Percentiles rank a stretch among this genome's conserved stretches.
Evolutionary conservation across 2,888 invertebrate species (phyloP).

Genomic region (Rhimphoctona megacephalus): DNA sequence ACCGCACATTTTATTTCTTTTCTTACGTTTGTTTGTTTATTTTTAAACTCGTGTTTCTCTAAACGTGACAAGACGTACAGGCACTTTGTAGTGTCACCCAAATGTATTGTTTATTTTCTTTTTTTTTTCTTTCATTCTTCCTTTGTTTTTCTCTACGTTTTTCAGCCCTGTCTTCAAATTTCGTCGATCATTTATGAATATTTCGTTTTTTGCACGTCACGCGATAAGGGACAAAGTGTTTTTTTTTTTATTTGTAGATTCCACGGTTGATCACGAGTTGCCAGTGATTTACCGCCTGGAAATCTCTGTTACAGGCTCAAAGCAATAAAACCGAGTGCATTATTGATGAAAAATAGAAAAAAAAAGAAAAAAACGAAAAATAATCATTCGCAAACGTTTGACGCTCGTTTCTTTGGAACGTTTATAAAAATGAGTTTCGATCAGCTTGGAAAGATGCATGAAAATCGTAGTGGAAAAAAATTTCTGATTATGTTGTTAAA

Average conservation of each 20-base stretch:
- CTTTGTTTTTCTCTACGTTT: conserved; percentile 76
- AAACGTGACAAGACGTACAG: conserved; percentile 83
- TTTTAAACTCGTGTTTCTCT: conserved; percentile 77
- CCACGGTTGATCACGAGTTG: conserved; percentile 75
- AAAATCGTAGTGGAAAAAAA: background rate
- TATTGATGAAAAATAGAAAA: conserved; percentile 6
- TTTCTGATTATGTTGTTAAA: conserved; percentile 30
- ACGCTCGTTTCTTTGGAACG: background rate
- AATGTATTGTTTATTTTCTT: conserved; percentile 73
- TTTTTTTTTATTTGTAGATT: conserved; percentile 71
- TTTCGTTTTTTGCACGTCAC: conserved; percentile 51
- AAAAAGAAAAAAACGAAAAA: background rate
- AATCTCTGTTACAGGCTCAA: conserved; percentile 70
- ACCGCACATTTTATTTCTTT: conserved; percentile 75
- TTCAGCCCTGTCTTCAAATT: conserved; percentile 82
- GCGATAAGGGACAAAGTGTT: conserved; percentile 67
- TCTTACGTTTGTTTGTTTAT: conserved; percentile 71
- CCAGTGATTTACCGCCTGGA: conserved; percentile 68
- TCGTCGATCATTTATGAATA: conserved; percentile 76
- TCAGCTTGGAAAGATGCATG: conserved; percentile 7
- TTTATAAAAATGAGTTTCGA: conserved; percentile 18
- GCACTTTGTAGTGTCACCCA: conserved; percentile 84
- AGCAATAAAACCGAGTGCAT: conserved; percentile 28
- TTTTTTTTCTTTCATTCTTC: background rate
- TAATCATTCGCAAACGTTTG: conserved; percentile 17